Evolutionary conservation across 2,797 vertebrate species (phyloP).

Genomic region (Cichlasoma orientale): DNA sequence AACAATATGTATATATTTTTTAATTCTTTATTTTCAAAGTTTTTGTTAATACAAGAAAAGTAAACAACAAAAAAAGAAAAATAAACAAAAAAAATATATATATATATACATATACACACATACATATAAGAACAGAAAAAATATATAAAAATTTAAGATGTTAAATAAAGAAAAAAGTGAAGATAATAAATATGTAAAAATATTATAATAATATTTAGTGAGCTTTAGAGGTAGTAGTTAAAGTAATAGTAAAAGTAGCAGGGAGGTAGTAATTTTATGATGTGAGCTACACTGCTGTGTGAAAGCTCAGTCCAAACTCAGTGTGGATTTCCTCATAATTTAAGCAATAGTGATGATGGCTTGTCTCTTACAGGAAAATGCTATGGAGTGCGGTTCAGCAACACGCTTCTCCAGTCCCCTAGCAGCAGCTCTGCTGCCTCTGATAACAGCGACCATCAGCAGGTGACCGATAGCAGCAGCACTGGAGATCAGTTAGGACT

Average conservation of each 20-base stretch:
- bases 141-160: no score
- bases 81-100: no score
- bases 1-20: no score
- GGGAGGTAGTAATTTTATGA: background rate
- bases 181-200: no score
- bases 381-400: constrained; percentile 93
- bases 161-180: no score
- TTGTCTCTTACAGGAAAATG: constrained; percentile 88
- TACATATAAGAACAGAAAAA: no score
- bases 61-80: no score
- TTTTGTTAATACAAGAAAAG: no score
- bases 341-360: background rate
- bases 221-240: background rate
- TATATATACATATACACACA: no score
- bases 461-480: constrained; percentile 88
- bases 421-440: constrained; percentile 79
- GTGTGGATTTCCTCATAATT: background rate
- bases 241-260: background rate
- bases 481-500: constrained; percentile 58
- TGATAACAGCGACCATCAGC: constrained; percentile 82
- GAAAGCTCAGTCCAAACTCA: background rate
- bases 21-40: no score
- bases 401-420: constrained; percentile 75
- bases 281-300: background rate
- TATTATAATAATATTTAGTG: background rate